Base-by-base conservation (phyloP, 2,113 vertebrate species). In the Otus sunia region DNA sequence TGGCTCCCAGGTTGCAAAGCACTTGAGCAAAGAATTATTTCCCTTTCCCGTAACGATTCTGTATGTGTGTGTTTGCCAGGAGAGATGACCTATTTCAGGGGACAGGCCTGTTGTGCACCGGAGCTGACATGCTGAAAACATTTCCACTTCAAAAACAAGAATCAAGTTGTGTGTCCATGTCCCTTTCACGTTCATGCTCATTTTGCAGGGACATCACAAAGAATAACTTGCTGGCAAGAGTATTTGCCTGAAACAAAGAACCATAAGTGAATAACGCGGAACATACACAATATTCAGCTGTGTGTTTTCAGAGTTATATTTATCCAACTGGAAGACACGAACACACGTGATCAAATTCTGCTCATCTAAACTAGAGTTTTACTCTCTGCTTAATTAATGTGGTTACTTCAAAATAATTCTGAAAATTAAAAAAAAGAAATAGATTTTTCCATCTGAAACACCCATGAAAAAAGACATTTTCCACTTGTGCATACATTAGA, bases 221-320 rank as follows among this genome's bases (percentile, higher is more conserved):
- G 50, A 84, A 78, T 30, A 68, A 78, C 82, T n/a, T 10, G 25
- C 60, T 53, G 49, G 53, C 34, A 39, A 50, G 47, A 73, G 59
- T 7, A 34, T 12, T 77, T 23, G 72, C 49, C 53, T 11, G 52
- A 52, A 66, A 80, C 68, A 67, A 59, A 55, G 55, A 55, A 18
- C 55, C 2, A 0, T 13, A 2, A 62, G 18, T 12, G 66, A 72
- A 0, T 19, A 74, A 17, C 15, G 8, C 53, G 60, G 62, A 84
- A 71, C 9, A 19, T 3, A 11, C 47, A 32, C 39, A 56, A 34
- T 9, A 56, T 62, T n/a, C 82, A 77, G 45, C 63, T 21, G 56
- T 4, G 21, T 2, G 2, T 52, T 81, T 27, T 16, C 79, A 34
- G 56, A 59, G 52, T 12, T 43, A 5, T 1, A 23, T 56, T 49